Evolutionary conservation across 1,140 invertebrate genomes (phyloP).

Genomic region (Eciton burchellii): DNA sequence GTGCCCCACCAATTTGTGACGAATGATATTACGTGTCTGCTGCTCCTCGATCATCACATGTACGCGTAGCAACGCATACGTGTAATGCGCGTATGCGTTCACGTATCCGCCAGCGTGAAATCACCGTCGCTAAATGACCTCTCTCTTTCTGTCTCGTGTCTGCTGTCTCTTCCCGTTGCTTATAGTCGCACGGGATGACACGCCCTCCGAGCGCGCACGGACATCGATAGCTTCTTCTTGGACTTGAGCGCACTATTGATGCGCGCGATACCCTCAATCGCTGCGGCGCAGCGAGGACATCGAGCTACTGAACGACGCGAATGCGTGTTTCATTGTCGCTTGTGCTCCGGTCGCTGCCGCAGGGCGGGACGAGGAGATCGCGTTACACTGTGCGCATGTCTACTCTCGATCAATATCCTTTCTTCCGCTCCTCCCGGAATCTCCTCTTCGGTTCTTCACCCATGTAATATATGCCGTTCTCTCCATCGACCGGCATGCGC

Average conservation of each 20-base stretch:
- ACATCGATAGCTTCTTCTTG: conserved; percentile 51
- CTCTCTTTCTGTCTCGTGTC: conserved; percentile 1
- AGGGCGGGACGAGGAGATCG: conserved; percentile 71
- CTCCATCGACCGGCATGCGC: conserved; percentile 18
- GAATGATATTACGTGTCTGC: background rate
- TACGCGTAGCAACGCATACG: background rate
- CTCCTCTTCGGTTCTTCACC: conserved; percentile 35
- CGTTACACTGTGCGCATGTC: conserved; percentile 71
- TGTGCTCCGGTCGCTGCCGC: conserved; percentile 23
- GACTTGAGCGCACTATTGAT: background rate
- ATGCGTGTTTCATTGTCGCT: conserved; percentile 60
- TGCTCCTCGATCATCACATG: conserved; percentile 19
- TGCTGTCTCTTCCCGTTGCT: conserved; percentile 47
- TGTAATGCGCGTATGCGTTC: background rate
- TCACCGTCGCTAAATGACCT: conserved; percentile 41
- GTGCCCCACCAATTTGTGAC: background rate
- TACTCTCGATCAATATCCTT: conserved; percentile 83
- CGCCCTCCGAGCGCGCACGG: conserved; percentile 66
- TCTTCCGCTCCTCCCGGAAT: conserved; percentile 68
- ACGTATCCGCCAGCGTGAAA: conserved; percentile 40
- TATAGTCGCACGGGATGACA: conserved; percentile 45
- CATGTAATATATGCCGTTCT: conserved; percentile 20
- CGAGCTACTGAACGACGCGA: conserved; percentile 66
- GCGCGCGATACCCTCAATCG: conserved; percentile 40
- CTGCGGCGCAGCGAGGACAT: conserved; percentile 44